Percentiles rank a stretch among this genome's conserved stretches.
These are phyloP conservation scores for Cotesia typhae DNA, from an alignment of 1,140 invertebrate genomes.

Conservation along the genomic window DNA sequence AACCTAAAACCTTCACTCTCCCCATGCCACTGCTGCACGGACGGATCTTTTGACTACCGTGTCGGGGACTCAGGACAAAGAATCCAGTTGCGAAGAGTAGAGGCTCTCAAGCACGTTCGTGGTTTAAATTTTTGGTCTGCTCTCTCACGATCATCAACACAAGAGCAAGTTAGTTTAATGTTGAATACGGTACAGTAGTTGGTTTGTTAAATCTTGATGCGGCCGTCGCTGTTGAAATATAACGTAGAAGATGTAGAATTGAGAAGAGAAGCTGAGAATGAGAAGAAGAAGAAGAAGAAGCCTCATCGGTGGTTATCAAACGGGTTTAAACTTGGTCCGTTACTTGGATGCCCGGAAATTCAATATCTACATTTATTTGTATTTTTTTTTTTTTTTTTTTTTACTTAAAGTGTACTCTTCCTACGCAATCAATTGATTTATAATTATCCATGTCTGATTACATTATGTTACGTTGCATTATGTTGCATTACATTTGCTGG, in stretches of 20 bases:
- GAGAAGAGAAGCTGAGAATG: no score
- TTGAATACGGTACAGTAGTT: no score
- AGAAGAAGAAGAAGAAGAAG: background rate
- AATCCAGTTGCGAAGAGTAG: constrained; percentile 11
- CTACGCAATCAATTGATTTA: constrained; percentile 36
- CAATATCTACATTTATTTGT: constrained; percentile 32
- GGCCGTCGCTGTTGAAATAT: no score
- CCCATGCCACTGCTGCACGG: background rate
- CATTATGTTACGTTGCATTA: no score
- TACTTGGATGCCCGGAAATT: constrained; percentile 41
- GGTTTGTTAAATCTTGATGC: no score
- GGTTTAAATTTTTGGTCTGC: background rate
- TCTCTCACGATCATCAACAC: no score
- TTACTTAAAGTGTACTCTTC: constrained; percentile 1
- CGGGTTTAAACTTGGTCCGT: constrained; percentile 38
- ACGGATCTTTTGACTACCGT: constrained; percentile 10
- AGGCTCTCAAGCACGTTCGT: no score
- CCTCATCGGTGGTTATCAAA: constrained; percentile 21
- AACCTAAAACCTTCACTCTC: background rate
- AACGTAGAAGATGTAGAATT: no score
- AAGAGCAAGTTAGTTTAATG: no score
- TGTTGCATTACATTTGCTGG: background rate
- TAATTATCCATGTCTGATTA: background rate
- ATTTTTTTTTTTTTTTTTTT: background rate
- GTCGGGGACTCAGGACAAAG: constrained; percentile 22